Evolutionary conservation across 2,113 vertebrate genomes (phyloP).

Genomic region (Progne subis): DNA sequence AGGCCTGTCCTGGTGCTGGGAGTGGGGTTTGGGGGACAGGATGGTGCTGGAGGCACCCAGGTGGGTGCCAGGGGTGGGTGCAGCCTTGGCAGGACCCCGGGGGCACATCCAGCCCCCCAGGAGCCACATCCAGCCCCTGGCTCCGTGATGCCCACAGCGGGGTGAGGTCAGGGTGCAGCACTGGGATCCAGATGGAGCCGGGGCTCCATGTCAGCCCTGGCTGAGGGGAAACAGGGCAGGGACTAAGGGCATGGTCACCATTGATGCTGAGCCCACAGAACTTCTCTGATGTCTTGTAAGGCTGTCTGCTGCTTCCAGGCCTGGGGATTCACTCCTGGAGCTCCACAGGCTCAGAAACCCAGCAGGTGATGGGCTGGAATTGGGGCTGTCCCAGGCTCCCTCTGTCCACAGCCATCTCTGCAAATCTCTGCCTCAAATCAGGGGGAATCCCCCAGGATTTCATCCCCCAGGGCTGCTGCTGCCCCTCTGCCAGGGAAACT

Average conservation of each 20-base stretch:
- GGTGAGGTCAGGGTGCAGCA: neutral
- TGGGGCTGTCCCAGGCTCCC: neutral
- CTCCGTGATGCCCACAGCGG: neutral
- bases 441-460: neutral
- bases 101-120: neutral
- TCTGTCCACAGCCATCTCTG: too few species aligned
- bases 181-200: rapidly evolving
- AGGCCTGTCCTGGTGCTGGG: rapidly evolving
- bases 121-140: neutral
- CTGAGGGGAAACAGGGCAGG: neutral
- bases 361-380: rapidly evolving
- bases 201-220: rapidly evolving
- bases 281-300: neutral
- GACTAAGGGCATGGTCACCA: rapidly evolving
- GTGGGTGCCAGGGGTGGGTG: neutral
- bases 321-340: neutral
- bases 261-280: neutral
- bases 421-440: neutral
- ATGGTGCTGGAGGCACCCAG: neutral
- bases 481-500: neutral
- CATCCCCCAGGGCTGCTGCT: neutral
- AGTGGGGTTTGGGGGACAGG: neutral
- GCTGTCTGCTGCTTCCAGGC: neutral
- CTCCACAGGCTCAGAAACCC: neutral
- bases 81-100: neutral